phyloP scores from a whole-genome alignment of 2,888 invertebrate species.

The Seira ritae region DNA sequence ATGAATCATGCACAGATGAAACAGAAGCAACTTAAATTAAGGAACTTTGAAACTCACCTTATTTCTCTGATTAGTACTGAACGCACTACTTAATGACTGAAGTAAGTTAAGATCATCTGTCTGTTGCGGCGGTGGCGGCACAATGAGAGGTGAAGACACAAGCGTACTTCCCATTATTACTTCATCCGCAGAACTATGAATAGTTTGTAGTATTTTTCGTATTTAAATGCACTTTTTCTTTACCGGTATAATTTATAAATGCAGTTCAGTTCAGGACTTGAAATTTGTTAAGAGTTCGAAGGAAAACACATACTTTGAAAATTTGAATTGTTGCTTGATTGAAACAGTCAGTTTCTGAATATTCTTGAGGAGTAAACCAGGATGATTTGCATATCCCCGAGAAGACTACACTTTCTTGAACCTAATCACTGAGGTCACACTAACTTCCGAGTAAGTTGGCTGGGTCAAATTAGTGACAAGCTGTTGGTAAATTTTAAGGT shows the following conservation, averaged over 20 bases:
- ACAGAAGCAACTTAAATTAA: neutral
- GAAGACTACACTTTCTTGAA: slow-evolving; percentile 46
- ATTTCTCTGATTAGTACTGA: slow-evolving; percentile 58
- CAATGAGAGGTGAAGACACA: slow-evolving; percentile 59
- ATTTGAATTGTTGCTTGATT: neutral
- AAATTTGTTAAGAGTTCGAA: neutral
- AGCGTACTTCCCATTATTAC: slow-evolving; percentile 65
- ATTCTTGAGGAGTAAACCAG: neutral
- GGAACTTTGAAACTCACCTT: slow-evolving; percentile 64
- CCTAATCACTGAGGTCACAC: slow-evolving; percentile 51
- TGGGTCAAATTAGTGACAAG: slow-evolving; percentile 56
- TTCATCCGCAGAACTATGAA: slow-evolving; percentile 34
- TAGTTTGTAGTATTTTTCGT: neutral
- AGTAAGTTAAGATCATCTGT: slow-evolving; percentile 57
- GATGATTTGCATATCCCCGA: neutral
- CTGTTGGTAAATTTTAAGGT: slow-evolving; percentile 53
- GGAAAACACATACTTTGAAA: neutral
- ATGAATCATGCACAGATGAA: neutral
- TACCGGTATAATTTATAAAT: slow-evolving; percentile 2
- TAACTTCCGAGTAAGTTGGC: slow-evolving; percentile 40
- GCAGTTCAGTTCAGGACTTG: neutral
- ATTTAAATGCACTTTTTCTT: neutral
- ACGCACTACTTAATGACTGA: slow-evolving; percentile 58
- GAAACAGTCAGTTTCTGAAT: neutral
- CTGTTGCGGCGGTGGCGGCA: slow-evolving; percentile 40